Base-by-base conservation (phyloP, 2,797 vertebrate genomes). In the Danio kyathit region DNA sequence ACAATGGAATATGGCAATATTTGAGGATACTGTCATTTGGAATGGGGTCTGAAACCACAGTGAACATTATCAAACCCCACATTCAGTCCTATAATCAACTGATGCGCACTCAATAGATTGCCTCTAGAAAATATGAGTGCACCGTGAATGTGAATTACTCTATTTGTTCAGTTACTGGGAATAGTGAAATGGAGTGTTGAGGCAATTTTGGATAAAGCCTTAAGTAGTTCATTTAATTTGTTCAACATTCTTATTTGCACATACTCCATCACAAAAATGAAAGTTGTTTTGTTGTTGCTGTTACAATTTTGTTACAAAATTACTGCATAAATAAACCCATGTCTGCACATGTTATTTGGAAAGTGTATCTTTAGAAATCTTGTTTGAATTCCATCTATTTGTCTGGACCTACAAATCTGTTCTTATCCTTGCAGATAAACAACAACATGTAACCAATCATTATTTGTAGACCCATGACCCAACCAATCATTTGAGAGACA, bases 401-500 rank as follows among this genome's bases (percentile, higher is more conserved):
- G 60, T 40, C 61, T 67, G 41, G 65, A 51, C 63, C 79, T 76
- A 54, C 9, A 83, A 79, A 79, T 64, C 29, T 78, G 49, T 69
- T 64, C 29, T 80, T 16, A 73, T 80, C 73, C 80, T 84, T 76
- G 43, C 72, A 74, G 79, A 83, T 79, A 69, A 80, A 76, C 76
- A 79, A 80, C 51, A 38, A 21, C 41, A 83, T 82, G 40, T 66
- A 52, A 56, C 48, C 16, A 44, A 66, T 86, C 74, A 74, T 82
- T 84, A 71, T 78, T 65, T 78, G 63, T 44, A 65, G 76, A 41
- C 46, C 64, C 57, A 49, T 64, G 61, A 77, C 57, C 73, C 73
- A 77, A 56, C 56, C 71, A 78, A 74, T 77, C 77, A 80, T 86
- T 78, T 77, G 13, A 21, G 76, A 77, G 17, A 46, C 67, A 89